phyloP scores from a whole-genome alignment of 1,140 invertebrate species.

The Drosophila saltans region DNA sequence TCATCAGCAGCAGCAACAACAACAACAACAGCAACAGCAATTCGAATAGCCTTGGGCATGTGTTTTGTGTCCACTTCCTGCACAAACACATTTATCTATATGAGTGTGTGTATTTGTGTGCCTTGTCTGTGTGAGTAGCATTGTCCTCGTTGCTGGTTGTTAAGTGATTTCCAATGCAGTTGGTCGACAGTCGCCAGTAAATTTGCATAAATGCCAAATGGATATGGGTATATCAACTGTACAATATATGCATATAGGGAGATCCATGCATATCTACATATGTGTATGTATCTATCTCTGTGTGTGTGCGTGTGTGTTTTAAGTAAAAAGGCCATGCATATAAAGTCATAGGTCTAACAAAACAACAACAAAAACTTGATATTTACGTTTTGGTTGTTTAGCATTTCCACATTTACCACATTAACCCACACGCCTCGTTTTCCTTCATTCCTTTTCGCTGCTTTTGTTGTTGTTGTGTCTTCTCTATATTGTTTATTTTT shows the following conservation, averaged over 20 bases:
- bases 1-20: slow-evolving; percentile 4
- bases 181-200: slow-evolving; percentile 40
- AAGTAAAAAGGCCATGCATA: slow-evolving; percentile 23
- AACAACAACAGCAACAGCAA: not conserved
- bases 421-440: slow-evolving; percentile 66
- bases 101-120: slow-evolving; percentile 22
- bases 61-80: slow-evolving; percentile 50
- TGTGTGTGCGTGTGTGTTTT: not conserved
- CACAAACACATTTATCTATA: slow-evolving; percentile 18
- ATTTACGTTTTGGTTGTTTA: slow-evolving; percentile 58
- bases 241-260: slow-evolving; percentile 29
- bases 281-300: not conserved
- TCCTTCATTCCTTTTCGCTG: slow-evolving; percentile 1
- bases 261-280: slow-evolving; percentile 22
- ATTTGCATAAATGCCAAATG: slow-evolving; percentile 70
- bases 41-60: slow-evolving; percentile 37
- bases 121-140: slow-evolving; percentile 9
- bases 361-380: slow-evolving; percentile 29
- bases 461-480: slow-evolving; percentile 46
- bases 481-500: slow-evolving; percentile 50
- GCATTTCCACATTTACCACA: slow-evolving; percentile 68
- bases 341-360: slow-evolving; percentile 25
- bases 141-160: slow-evolving; percentile 31
- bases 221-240: slow-evolving; percentile 25
- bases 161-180: slow-evolving; percentile 80